These are phyloP conservation scores for Rhabdomys dilectus DNA, from an alignment of 2,113 vertebrate species.

Conservation along the genomic window DNA sequence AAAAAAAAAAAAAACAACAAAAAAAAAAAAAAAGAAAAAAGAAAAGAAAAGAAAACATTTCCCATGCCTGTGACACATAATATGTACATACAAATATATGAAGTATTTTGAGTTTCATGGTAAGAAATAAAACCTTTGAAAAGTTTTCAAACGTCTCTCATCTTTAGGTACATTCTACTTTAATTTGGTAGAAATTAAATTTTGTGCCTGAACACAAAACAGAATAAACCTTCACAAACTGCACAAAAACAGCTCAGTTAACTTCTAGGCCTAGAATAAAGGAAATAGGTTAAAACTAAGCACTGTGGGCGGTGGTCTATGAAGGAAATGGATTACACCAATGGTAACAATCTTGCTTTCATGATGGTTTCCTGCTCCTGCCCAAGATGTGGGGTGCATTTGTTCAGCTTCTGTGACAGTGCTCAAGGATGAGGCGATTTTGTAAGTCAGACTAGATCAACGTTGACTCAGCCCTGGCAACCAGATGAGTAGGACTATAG, in stretches of 20 bases:
- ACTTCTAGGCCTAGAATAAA: neutral
- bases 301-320: neutral
- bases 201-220: neutral
- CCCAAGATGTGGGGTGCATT: neutral
- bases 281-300: neutral
- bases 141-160: conserved; percentile 4
- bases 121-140: conserved; percentile 63
- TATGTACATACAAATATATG: neutral
- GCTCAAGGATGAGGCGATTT: neutral
- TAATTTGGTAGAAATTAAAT: no score
- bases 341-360: neutral
- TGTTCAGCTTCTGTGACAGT: neutral
- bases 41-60: neutral
- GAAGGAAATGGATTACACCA: neutral
- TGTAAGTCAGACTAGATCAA: neutral
- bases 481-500: neutral
- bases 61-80: neutral
- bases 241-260: neutral
- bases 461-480: neutral
- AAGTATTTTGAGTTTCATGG: neutral
- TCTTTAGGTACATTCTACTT: neutral
- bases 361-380: neutral
- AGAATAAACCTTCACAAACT: neutral
- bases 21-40: neutral
- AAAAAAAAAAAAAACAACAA: neutral